phyloP scores from a whole-genome alignment of 2,113 vertebrate genomes.

The Dicentrarchus labrax region DNA sequence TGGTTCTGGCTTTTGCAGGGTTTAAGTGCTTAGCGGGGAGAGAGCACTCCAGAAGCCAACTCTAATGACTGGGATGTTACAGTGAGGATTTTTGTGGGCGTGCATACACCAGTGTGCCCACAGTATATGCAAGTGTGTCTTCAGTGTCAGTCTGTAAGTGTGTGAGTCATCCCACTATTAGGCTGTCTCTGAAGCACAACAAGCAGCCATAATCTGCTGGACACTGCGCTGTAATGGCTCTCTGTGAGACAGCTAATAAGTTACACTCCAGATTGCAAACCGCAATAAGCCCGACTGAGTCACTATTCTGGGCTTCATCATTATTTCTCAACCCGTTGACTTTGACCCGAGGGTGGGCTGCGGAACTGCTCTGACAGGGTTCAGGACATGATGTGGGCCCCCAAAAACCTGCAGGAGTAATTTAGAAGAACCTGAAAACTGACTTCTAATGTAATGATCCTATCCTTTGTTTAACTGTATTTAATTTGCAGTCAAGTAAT shows the following conservation, averaged over 20 bases:
- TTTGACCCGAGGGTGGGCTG: slow-evolving; percentile 53
- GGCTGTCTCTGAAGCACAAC: slow-evolving; percentile 63
- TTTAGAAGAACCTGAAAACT: background rate
- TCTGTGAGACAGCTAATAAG: slow-evolving; percentile 69
- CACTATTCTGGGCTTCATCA: slow-evolving; percentile 62
- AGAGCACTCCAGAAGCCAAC: slow-evolving; percentile 7
- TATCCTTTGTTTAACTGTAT: background rate
- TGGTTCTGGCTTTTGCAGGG: slow-evolving; percentile 15
- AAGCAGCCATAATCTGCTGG: slow-evolving; percentile 70
- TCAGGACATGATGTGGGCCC: background rate
- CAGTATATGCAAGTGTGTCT: slow-evolving; percentile 9
- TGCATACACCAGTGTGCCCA: background rate
- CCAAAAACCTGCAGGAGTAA: background rate
- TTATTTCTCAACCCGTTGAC: slow-evolving; percentile 54
- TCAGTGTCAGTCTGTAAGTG: slow-evolving; percentile 32
- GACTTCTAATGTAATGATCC: background rate
- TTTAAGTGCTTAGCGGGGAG: slow-evolving; percentile 27
- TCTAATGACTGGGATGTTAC: slow-evolving; percentile 29
- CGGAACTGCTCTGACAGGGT: slow-evolving; percentile 45
- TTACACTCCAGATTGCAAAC: slow-evolving; percentile 66
- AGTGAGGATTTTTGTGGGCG: background rate
- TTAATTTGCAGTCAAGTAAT: background rate
- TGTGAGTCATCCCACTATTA: slow-evolving; percentile 75
- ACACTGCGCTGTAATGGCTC: slow-evolving; percentile 66
- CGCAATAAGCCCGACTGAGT: slow-evolving; percentile 61